Evolutionary conservation across 1,140 invertebrate genomes (phyloP).

Genomic region (Drosophila mauritiana): DNA sequence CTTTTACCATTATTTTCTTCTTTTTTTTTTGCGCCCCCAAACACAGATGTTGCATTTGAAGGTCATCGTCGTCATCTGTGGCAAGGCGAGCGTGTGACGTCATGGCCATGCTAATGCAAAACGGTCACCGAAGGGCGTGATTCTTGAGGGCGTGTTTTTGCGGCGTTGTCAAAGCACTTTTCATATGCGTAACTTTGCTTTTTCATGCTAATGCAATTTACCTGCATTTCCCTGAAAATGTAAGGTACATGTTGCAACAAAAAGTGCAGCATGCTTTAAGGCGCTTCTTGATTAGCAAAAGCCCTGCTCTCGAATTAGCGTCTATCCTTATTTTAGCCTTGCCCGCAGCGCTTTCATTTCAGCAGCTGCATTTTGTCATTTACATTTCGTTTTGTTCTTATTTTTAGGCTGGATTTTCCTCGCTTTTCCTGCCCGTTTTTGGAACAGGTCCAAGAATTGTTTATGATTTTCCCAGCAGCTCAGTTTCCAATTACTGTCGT

Average conservation of each 20-base stretch:
- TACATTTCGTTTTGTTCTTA: constrained; percentile 8
- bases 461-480: constrained; percentile 49
- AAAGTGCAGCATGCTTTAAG: constrained; percentile 31
- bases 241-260: constrained; percentile 1
- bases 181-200: constrained; percentile 3
- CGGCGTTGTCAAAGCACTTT: constrained; percentile 45
- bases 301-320: constrained; percentile 43
- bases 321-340: constrained; percentile 42
- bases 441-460: constrained; percentile 54
- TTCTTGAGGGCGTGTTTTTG: constrained; percentile 19
- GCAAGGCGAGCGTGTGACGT: constrained; percentile 42
- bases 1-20: neutral
- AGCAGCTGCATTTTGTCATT: constrained; percentile 29
- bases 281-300: constrained; percentile 35
- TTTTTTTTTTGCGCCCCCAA: constrained; percentile 8
- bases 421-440: constrained; percentile 12
- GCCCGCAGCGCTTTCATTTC: constrained; percentile 41
- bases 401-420: neutral
- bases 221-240: constrained; percentile 24
- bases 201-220: constrained; percentile 45
- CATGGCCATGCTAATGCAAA: constrained; percentile 56
- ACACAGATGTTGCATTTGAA: constrained; percentile 37
- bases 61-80: constrained; percentile 27
- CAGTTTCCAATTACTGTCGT: constrained; percentile 47
- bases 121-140: constrained; percentile 23